phyloP scores from a whole-genome alignment of 2,888 invertebrate genomes.

The Mesoligia furuncula region DNA sequence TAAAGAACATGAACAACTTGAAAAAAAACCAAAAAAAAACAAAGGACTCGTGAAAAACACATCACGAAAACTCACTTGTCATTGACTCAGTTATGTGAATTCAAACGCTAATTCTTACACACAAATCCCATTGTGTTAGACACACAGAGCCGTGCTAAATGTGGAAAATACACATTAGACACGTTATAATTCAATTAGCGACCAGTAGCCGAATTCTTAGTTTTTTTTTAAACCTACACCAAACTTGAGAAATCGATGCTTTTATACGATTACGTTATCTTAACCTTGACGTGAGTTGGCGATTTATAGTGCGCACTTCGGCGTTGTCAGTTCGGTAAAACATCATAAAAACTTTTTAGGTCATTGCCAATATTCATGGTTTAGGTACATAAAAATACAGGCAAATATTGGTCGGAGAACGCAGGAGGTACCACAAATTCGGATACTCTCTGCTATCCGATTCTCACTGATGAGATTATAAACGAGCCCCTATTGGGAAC shows the following conservation, averaged over 20 bases:
- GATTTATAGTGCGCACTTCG: not conserved
- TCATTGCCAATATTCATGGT: not conserved
- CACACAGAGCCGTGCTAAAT: slow-evolving; percentile 43
- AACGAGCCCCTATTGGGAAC: slow-evolving; percentile 16
- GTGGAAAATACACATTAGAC: slow-evolving; percentile 46
- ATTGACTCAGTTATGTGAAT: slow-evolving; percentile 43
- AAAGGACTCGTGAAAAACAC: slow-evolving; percentile 27
- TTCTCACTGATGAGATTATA: slow-evolving; percentile 12
- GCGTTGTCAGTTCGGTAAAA: not conserved
- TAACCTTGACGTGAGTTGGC: slow-evolving; percentile 20
- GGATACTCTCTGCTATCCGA: not conserved
- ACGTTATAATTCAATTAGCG: slow-evolving; percentile 56
- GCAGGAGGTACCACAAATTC: not conserved
- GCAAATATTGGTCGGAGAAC: not conserved
- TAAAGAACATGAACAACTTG: not conserved
- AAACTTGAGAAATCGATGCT: slow-evolving; percentile 23
- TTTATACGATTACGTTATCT: slow-evolving; percentile 24
- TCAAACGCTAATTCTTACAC: slow-evolving; percentile 45
- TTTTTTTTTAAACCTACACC: slow-evolving; percentile 8
- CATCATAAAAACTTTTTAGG: not conserved
- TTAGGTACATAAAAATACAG: not conserved
- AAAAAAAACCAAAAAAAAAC: slow-evolving; percentile 7
- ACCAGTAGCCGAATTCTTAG: slow-evolving; percentile 20
- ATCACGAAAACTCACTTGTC: slow-evolving; percentile 30
- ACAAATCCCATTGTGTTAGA: slow-evolving; percentile 40